phyloP scores from a whole-genome alignment of 2,797 vertebrate species.

The Tadarida brasiliensis region DNA sequence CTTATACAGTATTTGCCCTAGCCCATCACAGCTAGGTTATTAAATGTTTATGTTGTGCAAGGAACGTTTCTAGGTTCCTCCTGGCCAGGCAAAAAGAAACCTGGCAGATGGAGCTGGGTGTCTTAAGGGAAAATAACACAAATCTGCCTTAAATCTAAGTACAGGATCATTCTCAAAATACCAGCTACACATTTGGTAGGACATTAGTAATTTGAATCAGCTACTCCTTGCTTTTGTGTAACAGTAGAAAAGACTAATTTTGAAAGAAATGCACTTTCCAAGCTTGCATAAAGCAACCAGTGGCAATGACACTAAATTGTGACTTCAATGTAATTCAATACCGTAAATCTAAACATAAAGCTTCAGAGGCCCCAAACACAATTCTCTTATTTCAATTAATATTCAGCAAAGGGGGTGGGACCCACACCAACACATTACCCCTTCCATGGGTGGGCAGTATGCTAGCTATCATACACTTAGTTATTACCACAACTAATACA shows the following conservation, averaged over 20 bases:
- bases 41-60: not conserved
- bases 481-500: not conserved
- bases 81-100: conserved; percentile 9
- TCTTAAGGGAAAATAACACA: not conserved
- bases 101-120: not conserved
- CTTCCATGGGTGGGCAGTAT: not conserved
- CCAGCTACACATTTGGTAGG: not conserved
- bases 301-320: not conserved
- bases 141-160: conserved; percentile 19
- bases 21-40: not conserved
- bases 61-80: not conserved
- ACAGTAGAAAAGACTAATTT: conserved; percentile 28
- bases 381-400: conserved; percentile 11
- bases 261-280: not conserved
- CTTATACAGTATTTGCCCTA: not conserved
- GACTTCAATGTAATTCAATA: not conserved
- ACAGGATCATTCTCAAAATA: not conserved
- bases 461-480: not conserved
- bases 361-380: not conserved
- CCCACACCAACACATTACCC: not conserved
- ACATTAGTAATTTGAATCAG: not conserved
- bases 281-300: not conserved
- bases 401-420: not conserved
- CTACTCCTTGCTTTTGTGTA: not conserved
- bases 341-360: not conserved